phyloP scores from a whole-genome alignment of 2,113 vertebrate species.

The Colossoma macropomum region DNA sequence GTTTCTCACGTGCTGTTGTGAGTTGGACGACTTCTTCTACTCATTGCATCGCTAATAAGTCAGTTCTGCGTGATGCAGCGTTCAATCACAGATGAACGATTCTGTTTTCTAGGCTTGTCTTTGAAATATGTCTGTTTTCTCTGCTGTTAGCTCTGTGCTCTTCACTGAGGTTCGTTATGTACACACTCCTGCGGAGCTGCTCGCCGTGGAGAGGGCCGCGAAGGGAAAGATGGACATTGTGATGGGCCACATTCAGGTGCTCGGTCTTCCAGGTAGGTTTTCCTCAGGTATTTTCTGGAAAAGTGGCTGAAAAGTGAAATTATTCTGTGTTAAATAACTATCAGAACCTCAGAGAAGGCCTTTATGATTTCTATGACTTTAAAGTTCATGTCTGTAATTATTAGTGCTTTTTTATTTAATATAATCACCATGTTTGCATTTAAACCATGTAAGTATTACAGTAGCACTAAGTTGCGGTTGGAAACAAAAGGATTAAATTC shows the following conservation, averaged over 20 bases:
- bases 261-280: constrained; percentile 88
- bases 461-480: too few species aligned
- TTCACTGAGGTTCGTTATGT: constrained; percentile 92
- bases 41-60: neutral
- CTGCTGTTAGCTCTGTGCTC: constrained; percentile 82
- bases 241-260: constrained; percentile 85
- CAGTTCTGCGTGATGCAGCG: too few species aligned
- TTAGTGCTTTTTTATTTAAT: too few species aligned
- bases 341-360: too few species aligned
- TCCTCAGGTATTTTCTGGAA: neutral
- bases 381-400: too few species aligned
- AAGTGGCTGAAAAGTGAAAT: too few species aligned
- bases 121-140: neutral
- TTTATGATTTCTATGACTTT: too few species aligned
- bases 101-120: neutral
- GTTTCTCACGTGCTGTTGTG: constrained; percentile 93
- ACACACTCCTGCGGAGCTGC: constrained; percentile 81
- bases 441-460: too few species aligned
- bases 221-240: constrained; percentile 84
- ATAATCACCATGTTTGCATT: too few species aligned
- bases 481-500: too few species aligned
- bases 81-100: too few species aligned
- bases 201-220: constrained; percentile 80
- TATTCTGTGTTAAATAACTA: too few species aligned
- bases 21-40: constrained; percentile 69